phyloP scores from a whole-genome alignment of 2,888 invertebrate species.

The Emesis castigata region DNA sequence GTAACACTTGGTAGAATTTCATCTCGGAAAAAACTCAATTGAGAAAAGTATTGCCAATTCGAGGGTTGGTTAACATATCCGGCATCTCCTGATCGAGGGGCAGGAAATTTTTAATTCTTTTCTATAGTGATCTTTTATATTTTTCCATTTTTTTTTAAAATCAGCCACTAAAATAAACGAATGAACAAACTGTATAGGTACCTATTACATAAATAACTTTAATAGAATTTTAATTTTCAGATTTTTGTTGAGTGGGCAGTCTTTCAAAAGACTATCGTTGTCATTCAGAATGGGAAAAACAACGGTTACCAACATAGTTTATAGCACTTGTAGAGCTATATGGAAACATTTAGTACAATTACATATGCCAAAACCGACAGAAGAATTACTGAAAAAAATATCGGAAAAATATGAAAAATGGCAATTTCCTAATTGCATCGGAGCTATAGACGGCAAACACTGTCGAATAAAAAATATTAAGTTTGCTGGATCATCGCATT shows the following conservation, averaged over 20 bases:
- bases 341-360: constrained; percentile 53
- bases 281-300: constrained; percentile 53
- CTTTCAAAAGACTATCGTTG: constrained; percentile 50
- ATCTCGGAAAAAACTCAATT: constrained; percentile 53
- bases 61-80: constrained; percentile 45
- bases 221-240: constrained; percentile 49
- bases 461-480: constrained; percentile 52
- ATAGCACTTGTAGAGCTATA: constrained; percentile 46
- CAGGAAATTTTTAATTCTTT: constrained; percentile 61
- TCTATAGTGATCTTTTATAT: constrained; percentile 55
- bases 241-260: constrained; percentile 46
- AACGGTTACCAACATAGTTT: constrained; percentile 49
- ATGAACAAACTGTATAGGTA: constrained; percentile 22
- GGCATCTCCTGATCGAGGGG: constrained; percentile 56
- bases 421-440: constrained; percentile 40
- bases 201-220: constrained; percentile 38
- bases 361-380: constrained; percentile 55
- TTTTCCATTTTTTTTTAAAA: constrained; percentile 62
- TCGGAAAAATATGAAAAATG: constrained; percentile 52
- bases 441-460: not conserved
- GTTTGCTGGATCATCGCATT: constrained; percentile 30
- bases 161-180: constrained; percentile 40
- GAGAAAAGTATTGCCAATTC: constrained; percentile 55
- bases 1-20: constrained; percentile 42
- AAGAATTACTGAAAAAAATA: constrained; percentile 51